These are phyloP conservation scores for Tachina fera DNA, from an alignment of 2,888 invertebrate species.

Conservation along the genomic window DNA sequence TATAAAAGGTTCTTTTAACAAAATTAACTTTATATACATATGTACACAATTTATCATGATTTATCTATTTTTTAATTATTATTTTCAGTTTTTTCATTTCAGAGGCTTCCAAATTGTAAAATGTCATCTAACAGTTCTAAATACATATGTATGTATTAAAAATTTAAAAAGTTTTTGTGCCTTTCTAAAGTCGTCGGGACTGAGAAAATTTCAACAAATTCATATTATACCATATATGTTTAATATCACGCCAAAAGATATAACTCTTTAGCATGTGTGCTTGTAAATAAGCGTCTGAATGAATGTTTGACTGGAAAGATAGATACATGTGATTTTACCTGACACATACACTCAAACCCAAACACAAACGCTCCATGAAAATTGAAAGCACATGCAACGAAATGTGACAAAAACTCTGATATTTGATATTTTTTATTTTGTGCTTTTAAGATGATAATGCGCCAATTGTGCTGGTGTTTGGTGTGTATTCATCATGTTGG, in stretches of 20 bases:
- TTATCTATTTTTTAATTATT: too few relatives aligned
- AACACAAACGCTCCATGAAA: slow-evolving; percentile 8
- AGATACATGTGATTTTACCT: slow-evolving; percentile 38
- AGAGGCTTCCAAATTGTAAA: too few relatives aligned
- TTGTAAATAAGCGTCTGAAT: slow-evolving; percentile 11
- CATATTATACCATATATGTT: too few relatives aligned
- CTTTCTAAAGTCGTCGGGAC: neutral
- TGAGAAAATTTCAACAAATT: too few relatives aligned
- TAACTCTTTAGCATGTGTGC: neutral
- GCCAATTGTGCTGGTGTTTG: slow-evolving; percentile 51
- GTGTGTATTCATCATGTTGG: slow-evolving; percentile 26
- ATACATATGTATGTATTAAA: too few relatives aligned
- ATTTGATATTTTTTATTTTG: slow-evolving; percentile 57
- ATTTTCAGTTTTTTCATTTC: too few relatives aligned
- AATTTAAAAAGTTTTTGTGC: neutral
- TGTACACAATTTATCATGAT: too few relatives aligned
- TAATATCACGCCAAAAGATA: neutral
- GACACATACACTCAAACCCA: slow-evolving; percentile 18
- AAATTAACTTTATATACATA: too few relatives aligned
- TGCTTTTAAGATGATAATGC: slow-evolving; percentile 37
- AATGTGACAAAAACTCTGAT: slow-evolving; percentile 59
- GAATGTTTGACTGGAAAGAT: slow-evolving; percentile 52
- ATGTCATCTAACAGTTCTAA: too few relatives aligned
- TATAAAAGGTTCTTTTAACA: too few relatives aligned
- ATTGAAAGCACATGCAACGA: slow-evolving; percentile 22